Evolutionary conservation across 1,140 invertebrate species (phyloP).

Genomic region (Galleria mellonella): DNA sequence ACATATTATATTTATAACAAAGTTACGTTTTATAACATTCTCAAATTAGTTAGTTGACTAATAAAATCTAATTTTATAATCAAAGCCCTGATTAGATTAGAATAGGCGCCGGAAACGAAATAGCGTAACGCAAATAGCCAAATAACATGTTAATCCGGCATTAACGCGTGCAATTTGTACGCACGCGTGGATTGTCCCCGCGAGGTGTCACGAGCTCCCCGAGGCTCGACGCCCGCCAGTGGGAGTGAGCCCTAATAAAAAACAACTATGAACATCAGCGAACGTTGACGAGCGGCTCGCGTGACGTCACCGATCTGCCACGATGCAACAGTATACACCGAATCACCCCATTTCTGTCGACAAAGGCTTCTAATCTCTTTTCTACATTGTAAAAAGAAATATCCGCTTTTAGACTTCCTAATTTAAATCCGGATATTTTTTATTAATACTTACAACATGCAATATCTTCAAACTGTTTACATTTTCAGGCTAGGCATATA

Average conservation of each 20-base stretch:
- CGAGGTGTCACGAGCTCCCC: conserved; percentile 2
- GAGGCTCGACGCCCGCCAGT: not conserved
- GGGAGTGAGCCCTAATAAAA: not conserved
- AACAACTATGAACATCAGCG: conserved; percentile 23
- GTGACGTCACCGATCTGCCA: conserved; percentile 37
- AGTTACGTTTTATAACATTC: too few relatives aligned
- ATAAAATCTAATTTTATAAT: too few relatives aligned
- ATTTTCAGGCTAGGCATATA: too few relatives aligned
- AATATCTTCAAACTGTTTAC: too few relatives aligned
- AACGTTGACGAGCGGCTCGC: conserved; percentile 57
- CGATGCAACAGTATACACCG: conserved; percentile 7
- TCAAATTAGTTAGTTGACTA: too few relatives aligned
- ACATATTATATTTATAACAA: too few relatives aligned
- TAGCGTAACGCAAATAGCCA: not conserved
- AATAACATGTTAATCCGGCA: conserved; percentile 20
- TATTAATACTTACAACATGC: too few relatives aligned
- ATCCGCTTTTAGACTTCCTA: not conserved
- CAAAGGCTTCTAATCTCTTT: not conserved
- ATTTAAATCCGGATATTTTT: too few relatives aligned
- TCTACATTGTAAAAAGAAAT: not conserved
- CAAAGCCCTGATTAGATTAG: too few relatives aligned
- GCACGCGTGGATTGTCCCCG: conserved; percentile 13
- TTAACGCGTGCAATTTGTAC: conserved; percentile 16
- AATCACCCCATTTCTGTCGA: conserved; percentile 1
- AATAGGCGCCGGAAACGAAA: too few relatives aligned